phyloP scores from a whole-genome alignment of 1,140 invertebrate species.

The Vollenhovia emeryi region DNA sequence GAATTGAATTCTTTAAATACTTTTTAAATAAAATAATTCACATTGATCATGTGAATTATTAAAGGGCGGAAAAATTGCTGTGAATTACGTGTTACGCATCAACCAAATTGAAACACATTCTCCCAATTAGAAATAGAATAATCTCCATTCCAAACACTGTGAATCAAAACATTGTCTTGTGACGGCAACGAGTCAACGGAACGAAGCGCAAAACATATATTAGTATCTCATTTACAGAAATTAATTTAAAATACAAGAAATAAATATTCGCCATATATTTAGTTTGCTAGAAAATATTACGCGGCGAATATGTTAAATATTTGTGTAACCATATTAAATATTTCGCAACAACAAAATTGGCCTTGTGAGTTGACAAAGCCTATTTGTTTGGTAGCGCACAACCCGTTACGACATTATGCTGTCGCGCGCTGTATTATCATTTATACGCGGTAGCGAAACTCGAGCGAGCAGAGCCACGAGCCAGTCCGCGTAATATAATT shows the following conservation, averaged over 20 bases:
- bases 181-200: neutral
- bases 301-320: neutral
- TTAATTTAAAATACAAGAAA: neutral
- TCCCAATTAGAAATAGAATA: neutral
- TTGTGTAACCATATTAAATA: neutral
- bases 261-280: neutral
- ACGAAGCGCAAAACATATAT: neutral
- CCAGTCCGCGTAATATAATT: neutral
- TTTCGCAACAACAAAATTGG: neutral
- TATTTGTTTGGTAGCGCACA: neutral
- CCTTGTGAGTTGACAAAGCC: neutral
- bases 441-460: neutral
- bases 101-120: no score
- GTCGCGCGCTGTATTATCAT: neutral
- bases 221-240: neutral
- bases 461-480: neutral
- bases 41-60: neutral
- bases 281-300: neutral
- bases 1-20: neutral
- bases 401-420: slow-evolving; percentile 6
- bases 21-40: neutral
- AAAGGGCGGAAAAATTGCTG: neutral
- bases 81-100: no score
- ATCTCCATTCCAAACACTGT: neutral
- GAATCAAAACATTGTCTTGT: neutral